Evolutionary conservation across 2,113 vertebrate species (phyloP).

Genomic region (Lontra canadensis): DNA sequence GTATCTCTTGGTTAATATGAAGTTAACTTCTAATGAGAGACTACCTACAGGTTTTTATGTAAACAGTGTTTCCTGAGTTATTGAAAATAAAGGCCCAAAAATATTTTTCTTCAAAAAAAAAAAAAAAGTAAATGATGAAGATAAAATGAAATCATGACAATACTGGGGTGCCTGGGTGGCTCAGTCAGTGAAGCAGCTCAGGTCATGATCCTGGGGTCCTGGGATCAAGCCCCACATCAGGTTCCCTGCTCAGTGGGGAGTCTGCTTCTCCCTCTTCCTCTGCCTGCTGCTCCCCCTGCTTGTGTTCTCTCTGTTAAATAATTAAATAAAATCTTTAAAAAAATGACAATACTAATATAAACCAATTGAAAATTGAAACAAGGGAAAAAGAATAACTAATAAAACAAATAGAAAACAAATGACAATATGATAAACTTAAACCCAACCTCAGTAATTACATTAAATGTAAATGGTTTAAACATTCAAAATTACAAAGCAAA

Average conservation of each 20-base stretch:
- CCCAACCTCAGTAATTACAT: background rate
- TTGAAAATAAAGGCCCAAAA: background rate
- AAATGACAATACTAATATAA: background rate
- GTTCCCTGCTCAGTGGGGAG: background rate
- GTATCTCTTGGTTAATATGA: background rate
- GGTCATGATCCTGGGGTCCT: background rate
- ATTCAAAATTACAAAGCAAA: background rate
- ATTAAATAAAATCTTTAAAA: background rate
- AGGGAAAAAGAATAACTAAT: background rate
- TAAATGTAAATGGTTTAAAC: background rate
- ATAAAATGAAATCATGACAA: background rate
- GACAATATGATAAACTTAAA: background rate
- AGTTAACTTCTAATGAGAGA: constrained; percentile 11
- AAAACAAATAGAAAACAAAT: background rate
- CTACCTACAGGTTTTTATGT: background rate
- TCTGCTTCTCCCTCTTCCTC: background rate
- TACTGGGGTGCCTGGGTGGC: background rate
- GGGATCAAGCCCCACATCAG: background rate
- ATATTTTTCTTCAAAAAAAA: background rate
- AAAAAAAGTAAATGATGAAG: background rate
- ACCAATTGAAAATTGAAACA: background rate
- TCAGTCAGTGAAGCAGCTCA: background rate
- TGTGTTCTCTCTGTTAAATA: background rate
- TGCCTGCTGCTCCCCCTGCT: background rate
- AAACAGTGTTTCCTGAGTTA: constrained; percentile 15